These are phyloP conservation scores for Epinephelus fuscoguttatus DNA, from an alignment of 2,113 vertebrate species.

Conservation along the genomic window DNA sequence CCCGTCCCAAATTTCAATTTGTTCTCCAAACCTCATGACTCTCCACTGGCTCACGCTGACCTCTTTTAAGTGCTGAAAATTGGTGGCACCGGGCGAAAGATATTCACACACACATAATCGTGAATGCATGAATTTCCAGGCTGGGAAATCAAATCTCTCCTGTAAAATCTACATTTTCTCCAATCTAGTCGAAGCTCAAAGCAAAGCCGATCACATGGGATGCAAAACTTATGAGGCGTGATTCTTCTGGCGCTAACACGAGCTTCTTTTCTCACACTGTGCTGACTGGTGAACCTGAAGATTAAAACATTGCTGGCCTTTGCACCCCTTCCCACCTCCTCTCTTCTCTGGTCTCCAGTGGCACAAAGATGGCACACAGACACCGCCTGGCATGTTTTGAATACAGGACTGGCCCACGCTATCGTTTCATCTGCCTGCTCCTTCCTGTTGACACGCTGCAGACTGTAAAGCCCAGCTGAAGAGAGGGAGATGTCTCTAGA, in stretches of 20 bases:
- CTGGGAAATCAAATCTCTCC: slow-evolving; percentile 24
- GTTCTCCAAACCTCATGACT: slow-evolving; percentile 24
- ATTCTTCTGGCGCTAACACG: not conserved
- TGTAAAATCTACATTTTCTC: slow-evolving; percentile 5
- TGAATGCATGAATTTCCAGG: slow-evolving; percentile 1
- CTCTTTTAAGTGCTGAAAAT: not conserved
- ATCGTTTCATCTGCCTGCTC: slow-evolving; percentile 59
- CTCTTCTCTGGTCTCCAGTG: not conserved
- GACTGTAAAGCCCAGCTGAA: not conserved
- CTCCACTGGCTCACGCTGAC: slow-evolving; percentile 18
- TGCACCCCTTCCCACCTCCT: not conserved
- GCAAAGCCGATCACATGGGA: not conserved
- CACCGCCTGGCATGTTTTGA: slow-evolving; percentile 47
- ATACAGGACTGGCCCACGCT: slow-evolving; percentile 41
- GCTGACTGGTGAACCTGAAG: slow-evolving; percentile 15
- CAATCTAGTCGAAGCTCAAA: not conserved
- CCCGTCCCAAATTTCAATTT: slow-evolving; percentile 17
- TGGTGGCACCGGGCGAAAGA: slow-evolving; percentile 15
- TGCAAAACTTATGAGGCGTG: not conserved
- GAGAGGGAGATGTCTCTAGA: slow-evolving; percentile 22
- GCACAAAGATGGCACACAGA: slow-evolving; percentile 49
- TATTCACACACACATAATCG: slow-evolving; percentile 26
- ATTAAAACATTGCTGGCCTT: not conserved
- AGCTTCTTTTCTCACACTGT: slow-evolving; percentile 11
- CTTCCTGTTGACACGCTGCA: slow-evolving; percentile 59